Evolutionary conservation across 64 coral and sea anemone genomes (phyloP).

Genomic region (Hydrozoanthus tunicans): DNA sequence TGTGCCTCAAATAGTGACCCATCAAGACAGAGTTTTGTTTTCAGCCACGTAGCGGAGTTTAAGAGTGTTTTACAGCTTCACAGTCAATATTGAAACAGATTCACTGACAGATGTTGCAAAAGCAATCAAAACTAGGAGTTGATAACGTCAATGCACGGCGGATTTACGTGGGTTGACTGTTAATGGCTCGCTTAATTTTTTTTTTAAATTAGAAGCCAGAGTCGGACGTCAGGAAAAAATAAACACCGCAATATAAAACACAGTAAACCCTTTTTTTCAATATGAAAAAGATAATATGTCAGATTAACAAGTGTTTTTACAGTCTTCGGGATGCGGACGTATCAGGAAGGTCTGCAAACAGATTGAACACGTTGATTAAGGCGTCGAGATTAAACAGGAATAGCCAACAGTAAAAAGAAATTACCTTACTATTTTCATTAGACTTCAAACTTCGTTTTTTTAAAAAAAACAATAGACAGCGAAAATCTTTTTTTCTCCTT

Average conservation of each 20-base stretch:
- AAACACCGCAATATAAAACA: background rate
- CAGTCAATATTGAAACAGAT: constrained; percentile 27
- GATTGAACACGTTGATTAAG: too few relatives aligned
- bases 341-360: too few relatives aligned
- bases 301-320: background rate
- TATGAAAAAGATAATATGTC: background rate
- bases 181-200: background rate
- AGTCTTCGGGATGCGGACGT: background rate
- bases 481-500: too few relatives aligned
- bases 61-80: background rate
- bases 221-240: background rate
- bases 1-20: background rate
- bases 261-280: background rate
- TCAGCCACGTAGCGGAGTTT: background rate
- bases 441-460: too few relatives aligned
- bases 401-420: too few relatives aligned
- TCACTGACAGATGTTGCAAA: constrained; percentile 3
- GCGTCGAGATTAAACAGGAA: too few relatives aligned
- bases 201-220: background rate
- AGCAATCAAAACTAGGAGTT: background rate
- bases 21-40: background rate
- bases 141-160: background rate
- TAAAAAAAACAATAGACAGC: too few relatives aligned
- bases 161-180: background rate
- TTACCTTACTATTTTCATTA: too few relatives aligned